Percentiles rank a stretch among this genome's conserved stretches.
Evolutionary conservation across 2,797 vertebrate genomes (phyloP).

Genomic region (Scolopax rusticola): DNA sequence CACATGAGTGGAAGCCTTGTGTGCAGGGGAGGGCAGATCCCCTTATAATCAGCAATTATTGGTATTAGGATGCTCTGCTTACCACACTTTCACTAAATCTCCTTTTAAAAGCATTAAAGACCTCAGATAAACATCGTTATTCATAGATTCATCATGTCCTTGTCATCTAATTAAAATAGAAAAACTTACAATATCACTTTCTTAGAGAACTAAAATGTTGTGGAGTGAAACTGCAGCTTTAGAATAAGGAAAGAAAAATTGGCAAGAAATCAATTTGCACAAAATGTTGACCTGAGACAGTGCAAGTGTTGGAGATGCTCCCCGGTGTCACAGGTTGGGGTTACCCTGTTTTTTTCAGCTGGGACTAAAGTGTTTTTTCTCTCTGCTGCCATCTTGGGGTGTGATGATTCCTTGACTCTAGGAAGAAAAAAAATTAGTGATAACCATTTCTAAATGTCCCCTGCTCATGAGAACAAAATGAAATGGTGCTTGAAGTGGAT

Average conservation of each 20-base stretch:
- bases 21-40: neutral
- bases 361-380: neutral
- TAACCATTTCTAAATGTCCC: slow-evolving; percentile 8
- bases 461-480: neutral
- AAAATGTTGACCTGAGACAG: neutral
- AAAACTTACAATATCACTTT: neutral
- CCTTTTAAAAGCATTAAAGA: neutral
- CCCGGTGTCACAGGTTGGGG: neutral
- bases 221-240: neutral
- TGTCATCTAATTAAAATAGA: neutral
- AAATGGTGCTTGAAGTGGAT: neutral
- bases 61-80: neutral
- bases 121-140: neutral
- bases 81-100: neutral
- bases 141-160: neutral
- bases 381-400: neutral
- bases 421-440: neutral
- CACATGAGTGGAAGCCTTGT: neutral
- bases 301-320: neutral
- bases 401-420: neutral
- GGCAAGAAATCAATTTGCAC: neutral
- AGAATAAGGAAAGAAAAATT: neutral
- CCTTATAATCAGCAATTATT: neutral
- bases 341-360: neutral
- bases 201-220: neutral